A percentile compares a stretch with the other conserved stretches of the same genome.
phyloP scores from a whole-genome alignment of 2,888 invertebrate genomes.

The Belgica antarctica region DNA sequence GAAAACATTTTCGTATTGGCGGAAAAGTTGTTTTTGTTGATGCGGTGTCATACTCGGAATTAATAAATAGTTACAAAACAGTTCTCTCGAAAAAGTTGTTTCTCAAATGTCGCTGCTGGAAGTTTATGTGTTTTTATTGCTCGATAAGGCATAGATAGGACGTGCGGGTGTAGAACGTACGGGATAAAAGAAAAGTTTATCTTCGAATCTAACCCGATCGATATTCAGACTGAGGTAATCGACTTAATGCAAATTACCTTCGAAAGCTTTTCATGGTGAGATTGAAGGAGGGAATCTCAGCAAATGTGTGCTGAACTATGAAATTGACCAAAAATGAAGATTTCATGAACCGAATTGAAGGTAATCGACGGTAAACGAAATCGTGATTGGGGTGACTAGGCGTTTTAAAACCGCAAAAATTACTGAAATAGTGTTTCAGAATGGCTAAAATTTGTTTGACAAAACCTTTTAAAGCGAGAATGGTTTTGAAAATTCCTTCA shows the following conservation, averaged over 20 bases:
- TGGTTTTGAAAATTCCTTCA: not conserved
- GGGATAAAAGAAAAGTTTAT: not conserved
- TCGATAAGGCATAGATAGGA: not conserved
- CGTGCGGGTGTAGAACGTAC: not conserved
- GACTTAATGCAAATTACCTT: slow-evolving; percentile 1
- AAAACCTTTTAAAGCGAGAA: not conserved
- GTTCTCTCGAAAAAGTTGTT: not conserved
- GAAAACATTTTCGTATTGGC: no score
- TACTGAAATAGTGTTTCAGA: not conserved
- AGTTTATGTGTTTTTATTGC: not conserved
- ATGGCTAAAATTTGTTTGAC: not conserved
- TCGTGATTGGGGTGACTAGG: not conserved
- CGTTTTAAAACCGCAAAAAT: no score
- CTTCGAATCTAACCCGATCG: not conserved
- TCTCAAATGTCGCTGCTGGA: slow-evolving; percentile 15
- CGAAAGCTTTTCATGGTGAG: not conserved
- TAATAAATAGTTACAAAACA: not conserved
- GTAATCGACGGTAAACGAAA: no score
- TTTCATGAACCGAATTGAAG: no score
- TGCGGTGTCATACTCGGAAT: slow-evolving; percentile 7
- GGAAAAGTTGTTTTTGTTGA: no score
- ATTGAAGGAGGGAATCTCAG: not conserved
- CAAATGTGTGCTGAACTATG: not conserved
- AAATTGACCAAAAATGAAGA: not conserved
- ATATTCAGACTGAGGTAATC: not conserved